Conservation (phyloP, 2,113 vertebrate species). For the Dicaeum eximium region DNA sequence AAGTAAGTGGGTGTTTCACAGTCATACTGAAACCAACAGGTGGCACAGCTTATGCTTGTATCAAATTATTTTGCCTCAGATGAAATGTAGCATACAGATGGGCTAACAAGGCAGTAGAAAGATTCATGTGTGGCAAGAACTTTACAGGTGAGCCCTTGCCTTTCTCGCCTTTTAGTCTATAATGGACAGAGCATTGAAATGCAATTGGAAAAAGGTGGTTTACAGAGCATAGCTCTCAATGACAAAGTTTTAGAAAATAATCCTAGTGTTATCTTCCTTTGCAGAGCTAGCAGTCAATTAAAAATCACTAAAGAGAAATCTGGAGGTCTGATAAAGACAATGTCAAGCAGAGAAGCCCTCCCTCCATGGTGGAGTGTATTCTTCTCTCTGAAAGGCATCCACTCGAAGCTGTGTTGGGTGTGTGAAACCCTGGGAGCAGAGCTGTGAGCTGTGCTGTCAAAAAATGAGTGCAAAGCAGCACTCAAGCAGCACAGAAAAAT, state of each 20-base stretch:
- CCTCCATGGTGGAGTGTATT: not conserved
- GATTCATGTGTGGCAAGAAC: not conserved
- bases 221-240: not conserved
- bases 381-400: not conserved
- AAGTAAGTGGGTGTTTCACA: not conserved
- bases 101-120: not conserved
- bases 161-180: not conserved
- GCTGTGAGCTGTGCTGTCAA: not conserved
- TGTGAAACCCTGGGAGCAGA: not conserved
- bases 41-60: not conserved
- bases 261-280: not conserved
- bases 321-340: not conserved
- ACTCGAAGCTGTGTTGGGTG: not conserved
- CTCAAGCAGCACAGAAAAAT: not conserved
- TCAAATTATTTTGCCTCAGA: not conserved
- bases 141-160: not conserved
- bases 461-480: not conserved
- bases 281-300: not conserved
- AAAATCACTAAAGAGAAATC: not conserved
- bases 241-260: not conserved
- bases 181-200: not conserved
- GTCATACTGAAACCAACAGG: constrained; percentile 12
- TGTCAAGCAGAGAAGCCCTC: not conserved
- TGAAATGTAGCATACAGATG: not conserved
- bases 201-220: not conserved